Evolutionary conservation across 2,888 invertebrate species (phyloP).

Genomic region (Drosophila quinaria): DNA sequence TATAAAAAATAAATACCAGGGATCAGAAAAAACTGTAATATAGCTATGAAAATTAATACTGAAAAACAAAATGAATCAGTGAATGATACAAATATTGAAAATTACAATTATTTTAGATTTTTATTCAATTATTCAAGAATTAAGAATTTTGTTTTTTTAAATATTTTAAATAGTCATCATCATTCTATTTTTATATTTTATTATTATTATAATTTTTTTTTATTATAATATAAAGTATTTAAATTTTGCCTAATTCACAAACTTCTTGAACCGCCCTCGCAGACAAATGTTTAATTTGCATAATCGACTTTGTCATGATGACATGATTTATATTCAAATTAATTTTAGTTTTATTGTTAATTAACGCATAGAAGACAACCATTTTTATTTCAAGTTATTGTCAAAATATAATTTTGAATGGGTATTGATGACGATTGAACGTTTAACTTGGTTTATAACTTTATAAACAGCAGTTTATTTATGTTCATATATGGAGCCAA

Average conservation of each 20-base stretch:
- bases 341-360: slow-evolving; percentile 28
- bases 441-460: slow-evolving; percentile 9
- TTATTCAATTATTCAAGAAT: too few species aligned
- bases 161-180: too few species aligned
- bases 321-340: slow-evolving; percentile 26
- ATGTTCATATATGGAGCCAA: neutral
- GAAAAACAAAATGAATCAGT: too few species aligned
- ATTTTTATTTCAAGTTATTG: slow-evolving; percentile 15
- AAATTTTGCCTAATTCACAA: neutral
- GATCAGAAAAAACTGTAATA: too few species aligned
- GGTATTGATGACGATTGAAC: slow-evolving; percentile 16
- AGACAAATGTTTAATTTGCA: slow-evolving; percentile 6
- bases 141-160: too few species aligned
- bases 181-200: too few species aligned
- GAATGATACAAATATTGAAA: too few species aligned
- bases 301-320: slow-evolving; percentile 7
- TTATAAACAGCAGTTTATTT: neutral
- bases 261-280: slow-evolving; percentile 9
- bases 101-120: too few species aligned
- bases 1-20: too few species aligned
- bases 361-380: slow-evolving; percentile 12
- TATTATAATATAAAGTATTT: too few species aligned
- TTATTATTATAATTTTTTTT: too few species aligned
- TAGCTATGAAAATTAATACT: too few species aligned
- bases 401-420: slow-evolving; percentile 16